Evolutionary conservation across 2,113 vertebrate genomes (phyloP).

Genomic region (Brachypteracias leptosomus): DNA sequence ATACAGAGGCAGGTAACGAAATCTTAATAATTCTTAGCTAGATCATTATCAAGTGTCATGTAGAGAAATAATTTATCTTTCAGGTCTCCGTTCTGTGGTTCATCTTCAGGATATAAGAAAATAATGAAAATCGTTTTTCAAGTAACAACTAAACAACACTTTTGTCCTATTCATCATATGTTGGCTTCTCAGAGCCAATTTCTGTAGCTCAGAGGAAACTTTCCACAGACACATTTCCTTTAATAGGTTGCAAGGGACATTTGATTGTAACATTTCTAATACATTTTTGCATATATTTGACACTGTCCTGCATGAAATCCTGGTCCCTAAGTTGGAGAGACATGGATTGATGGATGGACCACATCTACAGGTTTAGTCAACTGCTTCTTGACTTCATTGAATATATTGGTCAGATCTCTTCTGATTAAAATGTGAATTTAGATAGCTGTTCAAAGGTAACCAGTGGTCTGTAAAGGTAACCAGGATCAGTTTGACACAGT

Average conservation of each 20-base stretch:
- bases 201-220: background rate
- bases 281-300: too few species aligned
- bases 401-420: background rate
- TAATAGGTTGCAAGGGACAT: too few species aligned
- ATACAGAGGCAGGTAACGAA: rapidly evolving
- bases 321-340: too few species aligned
- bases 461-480: background rate
- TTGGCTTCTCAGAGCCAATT: background rate
- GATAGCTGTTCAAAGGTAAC: background rate
- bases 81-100: background rate
- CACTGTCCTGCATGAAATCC: too few species aligned
- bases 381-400: background rate
- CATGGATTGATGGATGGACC: too few species aligned
- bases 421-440: background rate
- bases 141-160: background rate
- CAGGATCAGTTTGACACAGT: background rate
- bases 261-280: too few species aligned
- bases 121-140: background rate
- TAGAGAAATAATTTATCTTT: background rate
- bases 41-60: background rate
- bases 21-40: background rate
- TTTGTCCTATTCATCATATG: background rate
- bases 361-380: too few species aligned
- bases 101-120: background rate
- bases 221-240: background rate